phyloP scores from a whole-genome alignment of 2,797 vertebrate species.

The Yasuhikotakia modesta region DNA sequence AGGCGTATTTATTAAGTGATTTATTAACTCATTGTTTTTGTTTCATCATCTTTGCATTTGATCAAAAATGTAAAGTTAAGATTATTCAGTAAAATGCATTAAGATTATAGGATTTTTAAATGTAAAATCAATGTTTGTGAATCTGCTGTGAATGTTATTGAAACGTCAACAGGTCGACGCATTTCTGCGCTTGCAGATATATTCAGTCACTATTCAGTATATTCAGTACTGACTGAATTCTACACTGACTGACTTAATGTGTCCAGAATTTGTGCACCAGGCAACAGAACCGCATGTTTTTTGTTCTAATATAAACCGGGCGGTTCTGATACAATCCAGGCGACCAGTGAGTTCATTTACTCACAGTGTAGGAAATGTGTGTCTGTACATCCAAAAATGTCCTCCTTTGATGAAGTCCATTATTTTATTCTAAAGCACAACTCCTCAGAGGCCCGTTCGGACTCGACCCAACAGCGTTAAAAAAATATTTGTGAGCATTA shows the following conservation, averaged over 20 bases:
- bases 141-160: no score
- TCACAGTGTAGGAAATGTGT: slow-evolving; percentile 15
- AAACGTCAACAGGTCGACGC: background rate
- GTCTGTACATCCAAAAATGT: no score
- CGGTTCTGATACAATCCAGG: slow-evolving; percentile 34
- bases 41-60: no score
- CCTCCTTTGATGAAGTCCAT: slow-evolving; percentile 2
- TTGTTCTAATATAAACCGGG: slow-evolving; percentile 15
- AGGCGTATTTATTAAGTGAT: no score
- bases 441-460: background rate
- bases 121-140: no score
- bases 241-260: slow-evolving; percentile 11
- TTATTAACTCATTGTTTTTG: no score
- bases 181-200: background rate
- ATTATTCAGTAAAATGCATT: no score
- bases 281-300: slow-evolving; percentile 45
- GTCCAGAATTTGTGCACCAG: slow-evolving; percentile 43
- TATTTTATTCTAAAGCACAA: background rate
- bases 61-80: no score
- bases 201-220: no score
- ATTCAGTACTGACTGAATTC: background rate
- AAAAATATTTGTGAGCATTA: background rate
- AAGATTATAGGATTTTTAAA: no score
- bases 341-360: slow-evolving; percentile 19
- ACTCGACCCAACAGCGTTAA: background rate